Conservation (phyloP, 92 coral and sea anemone genomes). For the Epizoanthus ramosus region DNA sequence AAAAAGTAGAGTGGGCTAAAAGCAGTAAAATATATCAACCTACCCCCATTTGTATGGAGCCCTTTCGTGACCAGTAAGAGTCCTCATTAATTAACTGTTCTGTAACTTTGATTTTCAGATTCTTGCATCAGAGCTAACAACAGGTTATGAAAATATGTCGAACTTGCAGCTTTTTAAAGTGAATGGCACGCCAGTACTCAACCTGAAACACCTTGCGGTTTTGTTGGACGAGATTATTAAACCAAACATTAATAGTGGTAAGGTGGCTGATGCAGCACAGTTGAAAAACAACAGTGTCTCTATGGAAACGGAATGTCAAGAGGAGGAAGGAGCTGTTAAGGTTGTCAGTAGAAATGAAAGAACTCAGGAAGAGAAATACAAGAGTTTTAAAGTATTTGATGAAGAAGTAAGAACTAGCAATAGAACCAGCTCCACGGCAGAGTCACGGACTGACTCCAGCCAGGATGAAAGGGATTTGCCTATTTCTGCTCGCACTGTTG, state of each 20-base stretch:
- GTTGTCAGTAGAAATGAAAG: constrained; percentile 6
- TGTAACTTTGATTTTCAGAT: constrained; percentile 51
- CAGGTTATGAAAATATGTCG: constrained; percentile 85
- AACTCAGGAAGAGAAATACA: constrained; percentile 42
- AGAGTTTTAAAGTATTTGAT: constrained; percentile 45
- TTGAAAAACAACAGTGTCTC: constrained; percentile 27
- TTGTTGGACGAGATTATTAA: constrained; percentile 70
- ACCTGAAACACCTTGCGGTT: constrained; percentile 77
- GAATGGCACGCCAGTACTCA: constrained; percentile 76
- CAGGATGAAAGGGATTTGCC: constrained; percentile 41
- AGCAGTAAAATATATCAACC: no score
- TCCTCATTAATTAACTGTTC: neutral
- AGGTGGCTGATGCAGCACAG: neutral
- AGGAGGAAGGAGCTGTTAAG: constrained; percentile 27
- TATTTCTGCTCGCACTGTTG: constrained; percentile 22
- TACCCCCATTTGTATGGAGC: no score
- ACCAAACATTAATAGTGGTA: constrained; percentile 52
- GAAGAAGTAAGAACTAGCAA: constrained; percentile 45
- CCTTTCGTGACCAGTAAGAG: neutral
- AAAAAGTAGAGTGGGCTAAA: no score
- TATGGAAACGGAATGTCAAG: constrained; percentile 41
- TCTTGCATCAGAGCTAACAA: constrained; percentile 84
- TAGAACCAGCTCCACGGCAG: constrained; percentile 47
- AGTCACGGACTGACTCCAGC: constrained; percentile 47
- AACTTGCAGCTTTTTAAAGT: constrained; percentile 84